A percentile compares a stretch with the other conserved stretches of the same genome.
phyloP scores from a whole-genome alignment of 2,888 invertebrate species.

The Quadroppia sp. region DNA sequence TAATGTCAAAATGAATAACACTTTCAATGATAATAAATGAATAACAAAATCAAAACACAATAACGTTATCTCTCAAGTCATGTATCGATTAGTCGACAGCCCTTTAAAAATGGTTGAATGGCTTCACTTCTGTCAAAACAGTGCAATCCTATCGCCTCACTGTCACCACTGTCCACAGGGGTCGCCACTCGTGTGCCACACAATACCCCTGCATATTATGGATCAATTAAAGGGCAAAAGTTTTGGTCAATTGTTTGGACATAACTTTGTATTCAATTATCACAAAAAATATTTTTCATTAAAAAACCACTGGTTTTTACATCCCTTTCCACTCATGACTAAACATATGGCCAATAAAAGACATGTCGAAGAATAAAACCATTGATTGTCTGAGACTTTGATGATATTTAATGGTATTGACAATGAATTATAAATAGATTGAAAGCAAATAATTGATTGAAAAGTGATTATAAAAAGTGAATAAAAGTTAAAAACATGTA shows the following conservation, averaged over 20 bases:
- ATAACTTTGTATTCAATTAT: no score
- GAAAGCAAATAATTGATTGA: background rate
- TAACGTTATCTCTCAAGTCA: background rate
- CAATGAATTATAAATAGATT: constrained; percentile 1
- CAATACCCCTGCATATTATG: no score
- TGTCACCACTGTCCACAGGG: no score
- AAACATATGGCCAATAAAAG: background rate
- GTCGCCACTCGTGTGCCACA: no score
- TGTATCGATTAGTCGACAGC: constrained; percentile 2
- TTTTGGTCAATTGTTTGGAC: no score
- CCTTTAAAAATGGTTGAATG: constrained; percentile 33
- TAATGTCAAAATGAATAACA: constrained; percentile 13
- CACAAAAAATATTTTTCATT: no score
- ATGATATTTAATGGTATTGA: background rate
- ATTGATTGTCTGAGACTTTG: background rate
- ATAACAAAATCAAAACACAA: background rate
- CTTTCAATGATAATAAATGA: background rate
- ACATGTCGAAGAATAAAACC: background rate
- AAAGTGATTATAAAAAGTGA: background rate
- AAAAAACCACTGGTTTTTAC: no score
- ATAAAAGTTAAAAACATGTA: background rate
- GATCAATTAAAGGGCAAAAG: no score
- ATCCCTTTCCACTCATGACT: no score
- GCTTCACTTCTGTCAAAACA: background rate
- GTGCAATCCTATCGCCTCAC: no score